A percentile compares a stretch with the other conserved stretches of the same genome.
phyloP scores from a whole-genome alignment of 2,888 invertebrate genomes.

The Drosophila imparisetae region DNA sequence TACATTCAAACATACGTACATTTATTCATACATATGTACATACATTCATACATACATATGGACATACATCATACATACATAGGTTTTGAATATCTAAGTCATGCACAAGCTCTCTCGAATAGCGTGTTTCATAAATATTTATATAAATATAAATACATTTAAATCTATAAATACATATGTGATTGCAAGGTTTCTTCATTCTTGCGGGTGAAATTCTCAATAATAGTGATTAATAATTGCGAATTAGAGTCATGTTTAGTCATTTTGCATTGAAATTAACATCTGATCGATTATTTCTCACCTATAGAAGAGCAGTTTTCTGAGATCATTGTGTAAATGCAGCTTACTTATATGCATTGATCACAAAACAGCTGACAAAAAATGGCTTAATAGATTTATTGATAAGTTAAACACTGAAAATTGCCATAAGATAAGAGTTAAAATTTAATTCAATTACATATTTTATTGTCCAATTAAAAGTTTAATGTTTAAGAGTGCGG shows the following conservation, averaged over 20 bases:
- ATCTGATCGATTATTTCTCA: background rate
- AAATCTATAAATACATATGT: background rate
- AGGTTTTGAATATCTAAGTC: background rate
- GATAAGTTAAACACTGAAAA: background rate
- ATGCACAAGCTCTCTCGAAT: background rate
- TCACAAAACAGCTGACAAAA: too few relatives aligned
- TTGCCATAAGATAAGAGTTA: background rate
- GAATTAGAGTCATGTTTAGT: background rate
- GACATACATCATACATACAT: background rate
- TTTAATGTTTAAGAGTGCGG: background rate
- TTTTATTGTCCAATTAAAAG: background rate
- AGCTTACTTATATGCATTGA: background rate
- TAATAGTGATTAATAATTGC: background rate
- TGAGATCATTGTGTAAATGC: background rate
- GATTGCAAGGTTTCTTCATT: background rate
- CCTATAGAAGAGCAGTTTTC: background rate
- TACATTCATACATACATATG: fast-evolving
- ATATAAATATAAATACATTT: background rate
- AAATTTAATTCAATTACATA: background rate
- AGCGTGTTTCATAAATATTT: background rate
- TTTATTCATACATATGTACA: background rate
- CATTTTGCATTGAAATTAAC: background rate
- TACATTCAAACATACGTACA: background rate
- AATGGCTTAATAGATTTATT: background rate
- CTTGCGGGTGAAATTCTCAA: background rate